These are phyloP conservation scores for Atta cephalotes DNA, from an alignment of 1,140 invertebrate species.

Conservation along the genomic window DNA sequence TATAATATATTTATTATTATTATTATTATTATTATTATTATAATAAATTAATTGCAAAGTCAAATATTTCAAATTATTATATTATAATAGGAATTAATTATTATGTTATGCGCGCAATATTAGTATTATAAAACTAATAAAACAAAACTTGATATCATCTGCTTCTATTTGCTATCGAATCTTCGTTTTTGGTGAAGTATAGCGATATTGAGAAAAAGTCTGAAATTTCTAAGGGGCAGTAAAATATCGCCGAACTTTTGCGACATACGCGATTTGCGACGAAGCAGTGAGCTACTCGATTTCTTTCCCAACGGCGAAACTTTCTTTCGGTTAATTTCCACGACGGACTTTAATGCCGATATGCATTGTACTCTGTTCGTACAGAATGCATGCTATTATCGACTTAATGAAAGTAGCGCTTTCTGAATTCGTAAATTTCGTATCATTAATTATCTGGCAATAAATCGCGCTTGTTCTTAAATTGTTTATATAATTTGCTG, in stretches of 20 bases:
- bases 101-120: not conserved
- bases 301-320: slow-evolving; percentile 50
- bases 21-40: no score
- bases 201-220: slow-evolving; percentile 23
- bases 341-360: not conserved
- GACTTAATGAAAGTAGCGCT: slow-evolving; percentile 23
- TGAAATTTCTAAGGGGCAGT: slow-evolving; percentile 25
- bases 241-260: slow-evolving; percentile 69
- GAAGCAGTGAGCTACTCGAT: slow-evolving; percentile 26
- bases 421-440: slow-evolving; percentile 18
- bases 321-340: slow-evolving; percentile 41
- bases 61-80: not conserved
- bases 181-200: not conserved
- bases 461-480: slow-evolving; percentile 8
- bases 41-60: slow-evolving; percentile 1
- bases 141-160: not conserved
- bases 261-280: slow-evolving; percentile 14
- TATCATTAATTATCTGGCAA: not conserved
- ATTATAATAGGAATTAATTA: not conserved
- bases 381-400: slow-evolving; percentile 43
- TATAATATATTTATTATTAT: no score
- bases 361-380: not conserved
- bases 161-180: slow-evolving; percentile 49
- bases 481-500: not conserved
- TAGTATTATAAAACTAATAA: not conserved